Base-by-base conservation (phyloP, 2,797 vertebrate species). In the Ambastaia sidthimunki region DNA sequence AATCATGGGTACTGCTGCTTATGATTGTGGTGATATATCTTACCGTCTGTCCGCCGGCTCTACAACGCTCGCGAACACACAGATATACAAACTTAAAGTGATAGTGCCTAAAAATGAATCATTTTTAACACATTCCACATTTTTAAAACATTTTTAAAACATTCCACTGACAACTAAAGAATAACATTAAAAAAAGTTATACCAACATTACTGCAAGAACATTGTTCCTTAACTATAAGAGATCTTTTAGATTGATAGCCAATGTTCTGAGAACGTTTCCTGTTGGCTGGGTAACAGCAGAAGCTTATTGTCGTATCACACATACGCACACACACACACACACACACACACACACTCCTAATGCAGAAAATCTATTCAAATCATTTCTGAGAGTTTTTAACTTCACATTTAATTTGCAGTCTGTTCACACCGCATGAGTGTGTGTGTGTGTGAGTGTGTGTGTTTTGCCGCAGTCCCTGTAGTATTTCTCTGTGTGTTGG, bases 1-100 rank as follows among this genome's bases (percentile, higher is more conserved):
- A 71, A 71, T 78, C 76, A 78, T 78, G 37, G 57, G 55, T 78
- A 68, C 68, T 41, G 66, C 23, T 77, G 76, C 16, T 59, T 37
- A 23, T 78, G 76, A 78, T 78, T 71, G 67, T 62, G 67, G 13
- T 6, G 25, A 71, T 71, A 63, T n/a, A 71, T 78, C 76, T 62
- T 52, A 21, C 57, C 41, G 55, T 71, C 55, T 70, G 44, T 50
- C 55, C 50, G 4, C 76, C 59, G 57, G 55, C 68, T 71, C 21
- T 54, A 31, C 52, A 55, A 55, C 66, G 37, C 67, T 25, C 31
- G 23, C 7, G 41, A 31, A 23, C 31, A 2, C n/a, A 68, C 66
- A 69, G 21, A 21, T 15, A 11, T 1, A 25, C 1, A 76, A 28
- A 66, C 31, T 62, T 62, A 31, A 62, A 62, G 59, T 16, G 15